Evolutionary conservation across 1,140 invertebrate species (phyloP), one percentile per base, ranked within the genome.

Genomic region (Drosophila elegans): DNA sequence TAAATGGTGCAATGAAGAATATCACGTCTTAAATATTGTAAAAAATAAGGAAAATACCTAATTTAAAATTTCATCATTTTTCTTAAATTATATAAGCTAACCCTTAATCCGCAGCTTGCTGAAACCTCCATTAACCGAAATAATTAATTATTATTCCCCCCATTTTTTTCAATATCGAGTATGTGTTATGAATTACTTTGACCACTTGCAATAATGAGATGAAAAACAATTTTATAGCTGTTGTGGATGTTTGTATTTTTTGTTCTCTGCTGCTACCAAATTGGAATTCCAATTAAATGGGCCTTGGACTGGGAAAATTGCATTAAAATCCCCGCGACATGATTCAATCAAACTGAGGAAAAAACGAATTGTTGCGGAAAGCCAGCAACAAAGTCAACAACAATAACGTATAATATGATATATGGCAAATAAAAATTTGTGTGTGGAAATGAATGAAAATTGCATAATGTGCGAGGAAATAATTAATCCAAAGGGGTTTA

Each of bases 291-390:
- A 67, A 67, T 67, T 67, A 67, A 67, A 51, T 46, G 59, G 21
- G 27, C 29, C 34, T 41, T 46, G 56, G 56, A 21, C 25, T 38
- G 59, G 64, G 59, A 16, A 68, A 52, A 68, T 66, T 66, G 64
- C 60, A 66, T 68, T 68, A 66, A 68, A 63, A 66, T 42, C 57
- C 63, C 38, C 60, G 38, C 59, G 59, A 74, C 55, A 74, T 57
- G 61, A 76, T 76, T 76, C 74, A 76, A 74, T 76, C 74, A 76
- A 76, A 76, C 54, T 53, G 74, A 13, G 32, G 61, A 39, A 74
- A 76, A 76, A 74, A 29, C 32, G 62, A 74, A 74, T 76, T 57
- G 71, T 75, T 53, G 61, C 52, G 72, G 45, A 42, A 72, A 73
- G n/a, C 32, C 51, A 38, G 51, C 32, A 54, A 29, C 55, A 57